Conservation (phyloP, 2,113 vertebrate species). For the Colaptes auratus region DNA sequence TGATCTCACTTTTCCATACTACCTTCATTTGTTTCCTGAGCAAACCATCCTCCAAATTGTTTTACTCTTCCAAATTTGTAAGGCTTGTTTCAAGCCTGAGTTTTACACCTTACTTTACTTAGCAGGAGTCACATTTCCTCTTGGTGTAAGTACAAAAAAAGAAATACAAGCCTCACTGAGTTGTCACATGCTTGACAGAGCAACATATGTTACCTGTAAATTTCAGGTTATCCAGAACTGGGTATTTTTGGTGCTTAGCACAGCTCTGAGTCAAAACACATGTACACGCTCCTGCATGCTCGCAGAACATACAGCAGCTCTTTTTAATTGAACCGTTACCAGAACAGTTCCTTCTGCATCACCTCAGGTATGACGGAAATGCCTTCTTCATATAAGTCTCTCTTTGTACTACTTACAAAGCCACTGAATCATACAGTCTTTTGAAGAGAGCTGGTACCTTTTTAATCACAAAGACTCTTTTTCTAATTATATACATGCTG, state of each 20-base stretch:
- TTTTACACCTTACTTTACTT: background rate
- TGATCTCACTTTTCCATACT: background rate
- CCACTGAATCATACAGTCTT: background rate
- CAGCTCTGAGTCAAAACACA: background rate
- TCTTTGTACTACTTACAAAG: background rate
- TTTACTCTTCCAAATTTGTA: background rate
- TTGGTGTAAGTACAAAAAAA: background rate
- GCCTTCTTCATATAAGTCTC: background rate
- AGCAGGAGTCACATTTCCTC: background rate
- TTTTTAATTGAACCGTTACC: background rate
- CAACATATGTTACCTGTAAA: background rate
- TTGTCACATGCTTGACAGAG: background rate
- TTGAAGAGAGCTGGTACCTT: background rate
- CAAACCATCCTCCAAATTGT: background rate
- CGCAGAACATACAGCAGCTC: background rate
- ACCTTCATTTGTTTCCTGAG: background rate
- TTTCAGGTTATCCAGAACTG: background rate
- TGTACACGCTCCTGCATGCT: background rate
- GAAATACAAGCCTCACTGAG: background rate
- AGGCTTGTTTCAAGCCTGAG: background rate
- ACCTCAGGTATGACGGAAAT: background rate
- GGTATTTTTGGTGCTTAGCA: background rate
- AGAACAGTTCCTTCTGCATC: background rate
- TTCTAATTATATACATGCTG: background rate
- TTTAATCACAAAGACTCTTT: background rate